A percentile compares a stretch with the other conserved stretches of the same genome.
phyloP scores from a whole-genome alignment of 2,113 vertebrate species.

The Eonycteris spelaea region DNA sequence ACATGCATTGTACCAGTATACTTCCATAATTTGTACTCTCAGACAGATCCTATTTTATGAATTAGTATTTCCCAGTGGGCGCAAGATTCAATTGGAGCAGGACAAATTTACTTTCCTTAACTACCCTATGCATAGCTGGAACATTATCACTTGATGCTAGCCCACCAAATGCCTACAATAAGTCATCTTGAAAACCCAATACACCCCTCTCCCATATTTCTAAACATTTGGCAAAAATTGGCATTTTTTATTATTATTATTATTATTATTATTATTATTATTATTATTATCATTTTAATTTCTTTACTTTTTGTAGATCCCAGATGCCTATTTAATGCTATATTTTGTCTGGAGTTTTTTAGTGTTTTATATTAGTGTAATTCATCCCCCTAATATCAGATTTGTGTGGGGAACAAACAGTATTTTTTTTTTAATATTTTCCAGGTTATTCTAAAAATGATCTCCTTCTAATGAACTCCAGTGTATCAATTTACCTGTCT shows the following conservation, averaged over 20 bases:
- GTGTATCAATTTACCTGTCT: neutral
- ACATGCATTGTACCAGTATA: neutral
- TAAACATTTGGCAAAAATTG: neutral
- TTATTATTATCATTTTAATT: neutral
- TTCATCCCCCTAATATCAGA: neutral
- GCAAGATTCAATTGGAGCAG: neutral
- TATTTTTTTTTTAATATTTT: neutral
- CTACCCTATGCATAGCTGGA: accelerated
- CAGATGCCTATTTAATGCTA: neutral
- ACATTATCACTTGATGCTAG: neutral
- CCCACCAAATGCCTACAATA: neutral
- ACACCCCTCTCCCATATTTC: neutral
- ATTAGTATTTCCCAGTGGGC: neutral
- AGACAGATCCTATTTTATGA: neutral
- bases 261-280: neutral
- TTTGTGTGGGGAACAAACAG: neutral
- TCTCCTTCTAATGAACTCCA: neutral
- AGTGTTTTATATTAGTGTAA: neutral
- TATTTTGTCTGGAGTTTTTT: neutral
- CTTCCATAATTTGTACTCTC: neutral
- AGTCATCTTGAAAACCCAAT: neutral
- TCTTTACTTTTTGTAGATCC: neutral
- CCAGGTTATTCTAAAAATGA: neutral
- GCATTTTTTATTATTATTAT: neutral
- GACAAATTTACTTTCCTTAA: neutral